Evolutionary conservation across 1,140 invertebrate genomes (phyloP), one percentile per base, ranked within the genome.

Genomic region (Zaprionus africanus): DNA sequence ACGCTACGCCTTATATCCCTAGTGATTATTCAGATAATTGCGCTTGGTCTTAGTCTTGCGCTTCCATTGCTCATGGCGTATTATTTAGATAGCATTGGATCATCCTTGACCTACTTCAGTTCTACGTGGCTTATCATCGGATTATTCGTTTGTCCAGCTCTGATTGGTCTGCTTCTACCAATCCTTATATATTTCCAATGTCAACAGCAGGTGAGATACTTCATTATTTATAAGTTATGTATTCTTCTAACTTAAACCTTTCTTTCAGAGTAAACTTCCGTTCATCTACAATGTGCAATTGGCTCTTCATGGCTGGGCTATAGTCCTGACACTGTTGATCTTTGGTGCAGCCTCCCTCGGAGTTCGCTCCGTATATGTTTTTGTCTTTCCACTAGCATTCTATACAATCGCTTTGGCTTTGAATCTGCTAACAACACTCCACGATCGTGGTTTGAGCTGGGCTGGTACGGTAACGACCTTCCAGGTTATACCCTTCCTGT

Each of bases 31-130:
- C 76, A 83, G 24, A 71, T 79, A 1, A 28, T 97, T 1, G 56
- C 68, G 12, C 93, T 95, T 9, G 95, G 96, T 68, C 94, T 97
- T 26, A 92, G 95, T n/a, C 70, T 94, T 19, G 88, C 93, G 22
- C 61, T 95, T 26, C 93, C 83, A 4, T 90, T 93, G 24, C 81
- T 95, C 13, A 76, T 94, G 6, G 94, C 94, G 17, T 75, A 94
- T 17, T 90, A 80, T 12, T 73, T 88, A 3, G 83, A 82, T 60
- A 46, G 17, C 57, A 28, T 54, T 9, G 49, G 80, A 93, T 46
- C 43, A 51, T 54, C 93, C 93, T 79, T 96, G 94, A 95, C 95
- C 72, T 96, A 96, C 95, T 96, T 95, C 78, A 94, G 94, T 24
- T 93, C 94, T 71, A 95, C 95, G 2, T 96, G 95, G 94, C 78